These are phyloP conservation scores for Budorcas taxicolor DNA, from an alignment of 2,113 vertebrate genomes.

Conservation along the genomic window DNA sequence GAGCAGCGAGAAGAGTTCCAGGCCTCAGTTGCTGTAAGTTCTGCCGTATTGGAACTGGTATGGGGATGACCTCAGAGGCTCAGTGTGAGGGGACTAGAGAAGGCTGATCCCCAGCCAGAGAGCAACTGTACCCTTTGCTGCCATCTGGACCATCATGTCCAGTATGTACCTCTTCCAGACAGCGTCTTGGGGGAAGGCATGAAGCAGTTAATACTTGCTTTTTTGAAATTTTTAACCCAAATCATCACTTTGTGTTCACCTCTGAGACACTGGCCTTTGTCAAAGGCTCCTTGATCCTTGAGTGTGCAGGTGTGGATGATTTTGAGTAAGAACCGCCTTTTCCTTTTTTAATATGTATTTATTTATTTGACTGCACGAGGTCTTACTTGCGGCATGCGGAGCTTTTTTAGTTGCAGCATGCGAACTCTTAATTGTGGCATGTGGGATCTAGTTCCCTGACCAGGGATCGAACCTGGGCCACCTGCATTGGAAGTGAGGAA, in stretches of 20 bases:
- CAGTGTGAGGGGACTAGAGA: background rate
- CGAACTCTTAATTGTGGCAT: background rate
- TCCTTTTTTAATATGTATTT: background rate
- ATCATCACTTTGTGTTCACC: background rate
- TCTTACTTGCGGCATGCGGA: background rate
- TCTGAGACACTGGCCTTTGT: background rate
- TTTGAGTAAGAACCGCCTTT: background rate
- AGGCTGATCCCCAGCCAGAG: background rate
- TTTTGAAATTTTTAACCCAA: conserved; percentile 25
- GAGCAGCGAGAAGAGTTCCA: background rate
- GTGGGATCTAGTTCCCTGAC: background rate
- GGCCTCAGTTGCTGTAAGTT: background rate
- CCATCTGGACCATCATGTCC: background rate
- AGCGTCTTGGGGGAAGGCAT: background rate
- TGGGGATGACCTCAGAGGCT: background rate
- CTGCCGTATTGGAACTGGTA: background rate
- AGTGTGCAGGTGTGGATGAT: background rate
- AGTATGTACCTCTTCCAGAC: background rate
- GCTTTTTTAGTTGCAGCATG: background rate
- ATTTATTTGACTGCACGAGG: background rate
- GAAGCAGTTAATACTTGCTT: background rate
- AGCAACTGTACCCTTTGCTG: background rate
- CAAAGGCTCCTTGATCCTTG: background rate
- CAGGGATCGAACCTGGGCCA: background rate
- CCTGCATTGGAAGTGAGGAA: background rate